phyloP scores from a whole-genome alignment of 1,140 invertebrate species.

The Drosophila nebulosa region DNA sequence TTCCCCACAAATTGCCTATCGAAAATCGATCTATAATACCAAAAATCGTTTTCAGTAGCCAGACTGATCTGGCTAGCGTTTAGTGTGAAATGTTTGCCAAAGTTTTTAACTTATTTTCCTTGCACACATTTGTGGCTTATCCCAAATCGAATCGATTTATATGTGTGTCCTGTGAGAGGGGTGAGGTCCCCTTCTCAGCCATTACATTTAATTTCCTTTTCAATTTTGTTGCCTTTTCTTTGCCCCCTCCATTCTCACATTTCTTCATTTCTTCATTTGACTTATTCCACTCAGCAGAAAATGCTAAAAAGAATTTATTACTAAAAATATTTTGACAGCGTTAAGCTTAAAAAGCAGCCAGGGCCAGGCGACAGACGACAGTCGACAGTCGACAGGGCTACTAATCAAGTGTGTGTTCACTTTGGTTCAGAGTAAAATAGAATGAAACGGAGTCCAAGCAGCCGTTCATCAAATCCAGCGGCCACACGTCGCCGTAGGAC shows the following conservation, averaged over 20 bases:
- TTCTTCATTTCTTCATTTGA: slow-evolving; percentile 18
- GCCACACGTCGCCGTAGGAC: slow-evolving; percentile 76
- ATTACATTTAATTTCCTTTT: slow-evolving; percentile 54
- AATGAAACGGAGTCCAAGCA: slow-evolving; percentile 6
- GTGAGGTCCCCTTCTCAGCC: background rate
- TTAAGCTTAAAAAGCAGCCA: slow-evolving; percentile 66
- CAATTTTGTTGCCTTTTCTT: slow-evolving; percentile 18
- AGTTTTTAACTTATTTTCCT: background rate
- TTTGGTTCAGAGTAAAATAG: slow-evolving; percentile 9
- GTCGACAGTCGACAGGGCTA: slow-evolving; percentile 51
- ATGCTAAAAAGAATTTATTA: slow-evolving; percentile 69
- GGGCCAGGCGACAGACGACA: slow-evolving; percentile 19
- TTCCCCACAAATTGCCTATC: too few relatives aligned
- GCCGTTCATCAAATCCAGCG: slow-evolving; percentile 73
- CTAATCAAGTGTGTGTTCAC: slow-evolving; percentile 63
- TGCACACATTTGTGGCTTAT: background rate
- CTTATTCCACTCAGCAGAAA: slow-evolving; percentile 30
- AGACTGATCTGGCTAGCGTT: too few relatives aligned
- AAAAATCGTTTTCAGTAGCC: too few relatives aligned
- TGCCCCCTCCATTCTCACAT: slow-evolving; percentile 4
- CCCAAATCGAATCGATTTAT: background rate
- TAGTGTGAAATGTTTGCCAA: background rate
- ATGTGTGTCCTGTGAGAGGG: background rate
- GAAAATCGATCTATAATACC: too few relatives aligned
- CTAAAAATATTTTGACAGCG: slow-evolving; percentile 78